Conservation (phyloP, 30 jellyfish, hydroid and myxozoan species). For the Aurelia coerulea region DNA sequence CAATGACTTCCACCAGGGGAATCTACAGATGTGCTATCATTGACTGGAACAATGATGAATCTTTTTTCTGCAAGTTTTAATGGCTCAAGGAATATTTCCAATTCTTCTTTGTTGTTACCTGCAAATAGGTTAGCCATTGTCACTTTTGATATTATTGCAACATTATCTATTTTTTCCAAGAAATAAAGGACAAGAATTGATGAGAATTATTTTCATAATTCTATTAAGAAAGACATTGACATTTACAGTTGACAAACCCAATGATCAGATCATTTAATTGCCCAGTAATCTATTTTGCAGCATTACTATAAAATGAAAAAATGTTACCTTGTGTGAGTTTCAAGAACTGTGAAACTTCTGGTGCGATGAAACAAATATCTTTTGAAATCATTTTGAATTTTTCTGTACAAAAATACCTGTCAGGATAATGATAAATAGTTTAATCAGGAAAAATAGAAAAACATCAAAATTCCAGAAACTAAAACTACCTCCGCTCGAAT, state of each 20-base stretch:
- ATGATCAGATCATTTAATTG: no score
- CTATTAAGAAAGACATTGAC: no score
- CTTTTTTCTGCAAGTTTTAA: conserved; percentile 38
- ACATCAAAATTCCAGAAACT: background rate
- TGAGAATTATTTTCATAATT: no score
- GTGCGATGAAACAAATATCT: conserved; percentile 50
- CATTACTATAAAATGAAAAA: no score
- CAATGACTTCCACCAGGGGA: conserved; percentile 76
- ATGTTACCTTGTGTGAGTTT: conserved; percentile 53
- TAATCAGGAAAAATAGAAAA: background rate
- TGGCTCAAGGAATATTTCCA: conserved; percentile 48
- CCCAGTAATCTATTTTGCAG: no score
- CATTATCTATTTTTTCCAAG: no score
- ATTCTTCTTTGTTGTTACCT: conserved; percentile 36
- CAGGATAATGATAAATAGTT: background rate
- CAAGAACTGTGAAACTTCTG: conserved; percentile 73
- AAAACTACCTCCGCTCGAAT: background rate
- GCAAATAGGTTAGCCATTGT: background rate
- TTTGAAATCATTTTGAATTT: conserved; percentile 28
- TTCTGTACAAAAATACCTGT: conserved; percentile 67
- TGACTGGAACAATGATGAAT: conserved; percentile 64
- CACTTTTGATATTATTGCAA: background rate
- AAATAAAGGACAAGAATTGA: no score
- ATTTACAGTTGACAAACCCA: no score
- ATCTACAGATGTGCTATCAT: conserved; percentile 36